Conservation (phyloP, 2,888 invertebrate species). For the Tipula lateralis region DNA sequence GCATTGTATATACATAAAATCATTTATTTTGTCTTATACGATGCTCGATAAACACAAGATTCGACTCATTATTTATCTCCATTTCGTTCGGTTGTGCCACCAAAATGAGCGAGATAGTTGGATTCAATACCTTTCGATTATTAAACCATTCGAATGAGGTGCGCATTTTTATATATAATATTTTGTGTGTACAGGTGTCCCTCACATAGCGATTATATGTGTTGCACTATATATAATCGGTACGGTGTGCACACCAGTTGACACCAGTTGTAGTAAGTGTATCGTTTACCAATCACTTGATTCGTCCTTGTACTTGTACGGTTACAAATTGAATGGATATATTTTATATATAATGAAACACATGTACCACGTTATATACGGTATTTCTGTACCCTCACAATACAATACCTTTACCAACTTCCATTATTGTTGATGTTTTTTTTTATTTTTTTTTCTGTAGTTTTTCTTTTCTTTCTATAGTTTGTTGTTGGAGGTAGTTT, state of each 20-base stretch:
- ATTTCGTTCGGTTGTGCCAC: not conserved
- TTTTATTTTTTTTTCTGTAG: not conserved
- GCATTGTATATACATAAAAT: too few relatives aligned
- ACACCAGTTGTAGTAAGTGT: not conserved
- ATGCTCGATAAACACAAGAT: not conserved
- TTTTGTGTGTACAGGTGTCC: not conserved
- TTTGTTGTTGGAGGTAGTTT: constrained; percentile 24
- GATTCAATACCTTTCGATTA: not conserved
- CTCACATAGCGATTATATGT: not conserved
- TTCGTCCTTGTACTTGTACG: not conserved
- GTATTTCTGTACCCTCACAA: not conserved
- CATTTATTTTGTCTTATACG: not conserved
- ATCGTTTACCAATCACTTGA: not conserved
- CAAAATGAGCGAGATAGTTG: not conserved
- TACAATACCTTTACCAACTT: not conserved
- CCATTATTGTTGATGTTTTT: constrained; percentile 14
- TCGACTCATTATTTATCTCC: not conserved
- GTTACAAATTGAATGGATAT: not conserved
- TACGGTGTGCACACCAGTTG: not conserved
- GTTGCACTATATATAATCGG: not conserved
- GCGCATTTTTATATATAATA: not conserved
- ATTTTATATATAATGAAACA: not conserved
- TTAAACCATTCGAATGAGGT: not conserved
- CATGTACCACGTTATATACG: not conserved
- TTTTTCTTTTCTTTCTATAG: constrained; percentile 13